Base-by-base conservation (phyloP, 2,888 invertebrate genomes). In the Lasioglossum villosulum region DNA sequence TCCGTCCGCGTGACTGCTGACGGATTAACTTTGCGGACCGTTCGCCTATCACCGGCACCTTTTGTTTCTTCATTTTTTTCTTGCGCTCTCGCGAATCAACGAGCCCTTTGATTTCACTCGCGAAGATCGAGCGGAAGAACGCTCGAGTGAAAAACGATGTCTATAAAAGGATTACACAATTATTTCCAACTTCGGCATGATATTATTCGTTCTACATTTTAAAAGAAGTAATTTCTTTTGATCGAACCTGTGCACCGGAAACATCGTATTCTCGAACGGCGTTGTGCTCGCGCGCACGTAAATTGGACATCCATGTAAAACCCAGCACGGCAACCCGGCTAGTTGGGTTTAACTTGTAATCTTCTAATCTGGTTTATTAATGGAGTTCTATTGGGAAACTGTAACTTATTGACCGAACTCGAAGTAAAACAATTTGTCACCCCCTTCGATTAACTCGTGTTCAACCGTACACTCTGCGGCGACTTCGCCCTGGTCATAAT, bases 281-380 rank as follows among this genome's bases (percentile, higher is more conserved):
- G 0, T 23, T 23, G 37, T 34, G 5, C 14, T 4, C 27, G 19
- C 30, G 0, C 19, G 4, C 34, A 23, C 12, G 19, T 37, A 6
- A 77, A 77, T 77, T 52, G n/a, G 6, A 14, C 48, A 66, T 45
- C n/a, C 52, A 1, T 45, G 48, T 42, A 48, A 82, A 84, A 59
- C 16, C 76, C 48, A 1, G 1, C 34, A 16, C 42, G 39, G 42
- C 27, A n/a, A 4, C 19, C 23, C 8, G 34, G 68, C 19, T 34
- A 63, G 56, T 34, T 37, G 23, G 37, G 78, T 39, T 75, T 72
- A 84, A 75, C 84, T 84, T 78, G 84, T 84, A 84, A 84, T 84
- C 84, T 84, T 75, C 84, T 84, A 84, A 84, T 84, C 84, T 78
- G 84, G 78, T 84, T 84, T 79, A 84, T 78, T 84, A 84, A 84